Base-by-base conservation (phyloP, 2,113 vertebrate species). In the Coregonus clupeaformis region DNA sequence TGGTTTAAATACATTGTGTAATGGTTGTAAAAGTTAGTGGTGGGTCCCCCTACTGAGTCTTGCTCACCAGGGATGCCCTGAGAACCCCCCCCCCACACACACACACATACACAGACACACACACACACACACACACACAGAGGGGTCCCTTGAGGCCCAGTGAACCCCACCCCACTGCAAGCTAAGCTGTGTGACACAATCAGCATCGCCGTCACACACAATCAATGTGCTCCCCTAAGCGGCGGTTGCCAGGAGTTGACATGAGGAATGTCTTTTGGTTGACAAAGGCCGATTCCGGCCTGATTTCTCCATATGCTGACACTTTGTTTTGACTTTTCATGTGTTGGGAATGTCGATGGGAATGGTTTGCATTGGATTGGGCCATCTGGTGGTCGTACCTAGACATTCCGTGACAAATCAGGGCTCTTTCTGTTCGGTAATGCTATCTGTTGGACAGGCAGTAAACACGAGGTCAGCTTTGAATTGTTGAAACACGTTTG, bases 161-260 rank as follows among this genome's bases (percentile, higher is more conserved):
- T 42, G 20, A 49, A 52, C 82, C 87, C 83, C 80, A 55, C 88
- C 90, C 73, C 75, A 59, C 83, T 78, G 74, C 77, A 79, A 82
- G 82, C 88, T 89, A 81, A 89, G 79, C 88, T 84, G 75, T 30
- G 87, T 88, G 87, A 90, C 79, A 45, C 42, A 45, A 45, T 45
- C 42, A 45, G 42, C 42, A 91, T 82, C 90, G 87, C 90, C 85
- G 88, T 90, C 89, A 90, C 89, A 93, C 83, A 88, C 86, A 92
- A 91, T 91, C 83, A 86, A 86, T 86, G 89, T 79, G 86, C 87
- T 88, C 90, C 88, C 88, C 87, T 91, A 90, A 93, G 87, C 88
- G 69, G 85, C 1, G 85, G 95, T 97, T 95, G 93, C 94, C 91
- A 90, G 91, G 95, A 92, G 77, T 80, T 86, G 85, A 90, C 77